Evolutionary conservation across 2,888 invertebrate species (phyloP).

Genomic region (Danaus chrysippus): DNA sequence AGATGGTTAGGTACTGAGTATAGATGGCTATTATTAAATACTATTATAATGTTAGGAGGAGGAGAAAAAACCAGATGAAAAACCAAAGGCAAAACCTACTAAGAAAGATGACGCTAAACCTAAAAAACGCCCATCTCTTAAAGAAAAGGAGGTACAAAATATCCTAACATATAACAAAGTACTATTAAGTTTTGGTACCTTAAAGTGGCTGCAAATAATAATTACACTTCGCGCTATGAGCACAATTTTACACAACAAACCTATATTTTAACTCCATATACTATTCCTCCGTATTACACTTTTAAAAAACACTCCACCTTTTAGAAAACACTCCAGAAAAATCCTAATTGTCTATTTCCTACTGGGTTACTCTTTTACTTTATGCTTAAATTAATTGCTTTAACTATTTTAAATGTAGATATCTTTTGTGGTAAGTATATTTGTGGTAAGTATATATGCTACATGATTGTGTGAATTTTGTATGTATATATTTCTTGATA

Average conservation of each 20-base stretch:
- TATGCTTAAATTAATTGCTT: too few species aligned
- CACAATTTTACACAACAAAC: background rate
- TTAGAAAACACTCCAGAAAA: too few species aligned
- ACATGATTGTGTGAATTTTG: too few species aligned
- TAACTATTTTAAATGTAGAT: too few species aligned
- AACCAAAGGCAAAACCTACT: constrained; percentile 62
- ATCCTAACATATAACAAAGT: constrained; percentile 16
- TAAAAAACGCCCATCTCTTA: constrained; percentile 69
- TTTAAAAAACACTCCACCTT: background rate
- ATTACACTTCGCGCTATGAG: constrained; percentile 11
- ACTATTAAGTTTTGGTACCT: constrained; percentile 2
- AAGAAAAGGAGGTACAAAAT: constrained; percentile 69
- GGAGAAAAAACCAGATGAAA: constrained; percentile 68
- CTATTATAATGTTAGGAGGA: constrained; percentile 55
- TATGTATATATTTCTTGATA: too few species aligned
- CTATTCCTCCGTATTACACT: background rate
- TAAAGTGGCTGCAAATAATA: constrained; percentile 8
- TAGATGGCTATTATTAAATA: constrained; percentile 15
- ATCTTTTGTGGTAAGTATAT: too few species aligned
- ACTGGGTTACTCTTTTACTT: too few species aligned
- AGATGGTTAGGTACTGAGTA: constrained; percentile 8
- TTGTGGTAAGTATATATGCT: too few species aligned
- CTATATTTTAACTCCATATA: background rate
- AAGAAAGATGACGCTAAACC: constrained; percentile 62
- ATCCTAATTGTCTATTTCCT: too few species aligned